Evolutionary conservation across 1,140 invertebrate species (phyloP).

Genomic region (Plectrocnemia conspersa): DNA sequence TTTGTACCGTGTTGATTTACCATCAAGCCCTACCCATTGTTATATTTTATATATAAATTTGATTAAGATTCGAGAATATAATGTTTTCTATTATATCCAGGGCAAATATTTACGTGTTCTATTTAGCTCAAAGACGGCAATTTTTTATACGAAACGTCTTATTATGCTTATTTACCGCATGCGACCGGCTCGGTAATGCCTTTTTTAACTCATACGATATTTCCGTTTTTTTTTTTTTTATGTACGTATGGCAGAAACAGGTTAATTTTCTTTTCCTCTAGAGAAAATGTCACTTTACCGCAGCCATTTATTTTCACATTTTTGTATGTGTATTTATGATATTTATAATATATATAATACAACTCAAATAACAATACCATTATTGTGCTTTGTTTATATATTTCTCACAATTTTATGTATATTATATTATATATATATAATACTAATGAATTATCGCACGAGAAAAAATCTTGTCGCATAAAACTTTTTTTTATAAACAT

Average conservation of each 20-base stretch:
- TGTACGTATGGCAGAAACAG: background rate
- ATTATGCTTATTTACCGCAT: no score
- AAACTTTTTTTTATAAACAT: no score
- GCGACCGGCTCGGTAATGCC: no score
- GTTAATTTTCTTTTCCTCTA: constrained; percentile 11
- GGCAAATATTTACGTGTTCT: background rate
- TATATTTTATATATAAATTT: background rate
- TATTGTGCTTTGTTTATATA: background rate
- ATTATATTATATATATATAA: no score
- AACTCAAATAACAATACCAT: no score
- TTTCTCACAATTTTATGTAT: background rate
- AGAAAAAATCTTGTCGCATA: no score
- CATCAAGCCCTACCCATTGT: no score
- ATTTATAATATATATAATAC: background rate
- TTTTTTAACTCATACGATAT: background rate
- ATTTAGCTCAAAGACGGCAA: background rate
- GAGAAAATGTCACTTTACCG: background rate
- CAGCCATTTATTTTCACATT: background rate
- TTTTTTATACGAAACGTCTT: no score
- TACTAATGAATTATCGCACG: no score
- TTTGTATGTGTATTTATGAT: background rate
- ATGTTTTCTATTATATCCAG: background rate
- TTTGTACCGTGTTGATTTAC: no score
- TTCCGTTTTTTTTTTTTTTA: constrained; percentile 7
- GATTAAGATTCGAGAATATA: background rate